Base-by-base conservation (phyloP, 2,888 invertebrate genomes). In the Pristionchus mayeri region DNA sequence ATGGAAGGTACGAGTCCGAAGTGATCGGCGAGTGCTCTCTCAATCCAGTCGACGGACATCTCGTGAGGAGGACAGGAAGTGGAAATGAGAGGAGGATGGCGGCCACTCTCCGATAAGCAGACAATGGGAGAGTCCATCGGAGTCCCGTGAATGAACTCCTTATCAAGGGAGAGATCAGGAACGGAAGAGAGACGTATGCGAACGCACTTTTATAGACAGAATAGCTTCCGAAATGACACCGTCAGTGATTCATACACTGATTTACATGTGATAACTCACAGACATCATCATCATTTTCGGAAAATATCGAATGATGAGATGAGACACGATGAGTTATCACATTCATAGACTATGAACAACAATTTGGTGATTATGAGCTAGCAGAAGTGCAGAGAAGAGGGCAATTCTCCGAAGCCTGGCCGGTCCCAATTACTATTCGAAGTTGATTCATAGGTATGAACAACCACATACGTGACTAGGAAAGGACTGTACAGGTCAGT, bases 1-100 rank as follows among this genome's bases (percentile, higher is more conserved):
- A 44, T 76, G n/a, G 76, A 34, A 18, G 54, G 79, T 4, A 34
- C 18, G 34, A 54, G 18, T 54, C 54, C 52, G 79, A 79, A 54
- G n/a, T 24, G 21, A 16, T 54, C 4, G 27, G 37, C 18, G 67
- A 67, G 67, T 37, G 40, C 37, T 67, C n/a, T 34, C 21, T 67
- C 67, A 3, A 67, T 34, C 67, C 67, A 67, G 21, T 34, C 40
- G 16, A 34, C 18, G 2, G 54, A 27, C 37, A 79, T 79, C 52
- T 54, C n/a, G 21, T 54, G 78, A 78, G 48, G 6, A 24, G 50
- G 21, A 24, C 13, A 13, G 30, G 60, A 60, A 60, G 27, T 27
- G 30, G 60, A 60, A 60, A 30, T 60, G 60, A 60, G n/a, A n/a
- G n/a, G n/a, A n/a, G n/a, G n/a, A n/a, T 16, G 13, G 60, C 18